Percentiles rank a stretch among this genome's conserved stretches.
Conservation (phyloP, 2,888 invertebrate genomes). For the Digitonthophagus gazella region DNA sequence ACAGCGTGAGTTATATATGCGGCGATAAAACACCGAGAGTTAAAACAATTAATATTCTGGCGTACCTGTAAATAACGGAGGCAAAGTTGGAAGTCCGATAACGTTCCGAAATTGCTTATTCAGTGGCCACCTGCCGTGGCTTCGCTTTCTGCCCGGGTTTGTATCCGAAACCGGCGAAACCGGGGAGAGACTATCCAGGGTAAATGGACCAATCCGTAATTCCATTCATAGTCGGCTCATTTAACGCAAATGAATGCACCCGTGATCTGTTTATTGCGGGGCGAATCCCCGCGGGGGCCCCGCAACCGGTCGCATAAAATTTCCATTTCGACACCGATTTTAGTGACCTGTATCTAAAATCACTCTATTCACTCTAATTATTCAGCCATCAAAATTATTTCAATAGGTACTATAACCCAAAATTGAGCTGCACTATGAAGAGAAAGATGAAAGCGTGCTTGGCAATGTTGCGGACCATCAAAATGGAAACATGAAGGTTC, state of each 20-base stretch:
- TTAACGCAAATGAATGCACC: slow-evolving; percentile 27
- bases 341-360: neutral
- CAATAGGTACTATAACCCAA: too few species aligned
- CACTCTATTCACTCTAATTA: neutral
- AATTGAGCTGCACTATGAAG: too few species aligned
- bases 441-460: too few species aligned
- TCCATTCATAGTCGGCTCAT: slow-evolving; percentile 27
- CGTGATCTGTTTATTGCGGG: slow-evolving; percentile 25
- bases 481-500: too few species aligned
- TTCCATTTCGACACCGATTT: neutral
- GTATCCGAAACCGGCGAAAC: neutral
- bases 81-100: too few species aligned
- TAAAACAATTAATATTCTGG: too few species aligned
- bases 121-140: slow-evolving; percentile 16
- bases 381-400: neutral
- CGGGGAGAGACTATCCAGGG: slow-evolving; percentile 2
- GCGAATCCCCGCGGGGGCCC: slow-evolving; percentile 16
- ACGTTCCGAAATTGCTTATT: slow-evolving; percentile 2
- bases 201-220: slow-evolving; percentile 27
- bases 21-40: too few species aligned
- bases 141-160: neutral
- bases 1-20: too few species aligned
- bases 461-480: too few species aligned
- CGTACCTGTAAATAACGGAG: too few species aligned
- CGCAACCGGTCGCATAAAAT: neutral